Conservation (phyloP, 2,113 vertebrate genomes). For the Oncorhynchus masou region DNA sequence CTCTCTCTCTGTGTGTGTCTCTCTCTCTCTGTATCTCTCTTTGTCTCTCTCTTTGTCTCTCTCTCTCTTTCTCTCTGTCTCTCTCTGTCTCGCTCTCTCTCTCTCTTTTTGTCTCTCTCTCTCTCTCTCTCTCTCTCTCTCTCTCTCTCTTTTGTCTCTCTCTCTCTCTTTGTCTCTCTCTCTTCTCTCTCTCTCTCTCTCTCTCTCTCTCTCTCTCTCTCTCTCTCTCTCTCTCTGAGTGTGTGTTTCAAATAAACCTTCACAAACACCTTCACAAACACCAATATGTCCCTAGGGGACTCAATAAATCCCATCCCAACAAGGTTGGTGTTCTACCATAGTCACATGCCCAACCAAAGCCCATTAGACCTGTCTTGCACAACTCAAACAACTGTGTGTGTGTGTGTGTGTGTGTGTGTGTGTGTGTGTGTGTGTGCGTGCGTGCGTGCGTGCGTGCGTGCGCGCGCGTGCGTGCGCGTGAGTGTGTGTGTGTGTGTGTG, state of each 20-base stretch:
- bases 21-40: not conserved
- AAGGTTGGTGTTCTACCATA: not conserved
- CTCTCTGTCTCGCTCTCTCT: not conserved
- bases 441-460: too few relatives aligned
- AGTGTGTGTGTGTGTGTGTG: too few relatives aligned
- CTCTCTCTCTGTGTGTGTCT: not conserved
- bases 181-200: too few relatives aligned
- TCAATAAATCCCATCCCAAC: not conserved
- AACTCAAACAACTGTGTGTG: too few relatives aligned
- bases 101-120: too few relatives aligned
- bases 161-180: too few relatives aligned
- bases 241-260: not conserved
- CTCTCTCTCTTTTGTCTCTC: too few relatives aligned
- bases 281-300: not conserved
- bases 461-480: rapidly evolving
- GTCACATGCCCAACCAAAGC: not conserved
- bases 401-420: too few relatives aligned
- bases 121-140: too few relatives aligned
- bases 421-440: too few relatives aligned
- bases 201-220: too few relatives aligned
- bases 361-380: not conserved
- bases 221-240: not conserved
- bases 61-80: not conserved
- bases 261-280: not conserved
- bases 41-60: not conserved